phyloP scores from a whole-genome alignment of 2,888 invertebrate genomes.

The Trissoscelio sp. region DNA sequence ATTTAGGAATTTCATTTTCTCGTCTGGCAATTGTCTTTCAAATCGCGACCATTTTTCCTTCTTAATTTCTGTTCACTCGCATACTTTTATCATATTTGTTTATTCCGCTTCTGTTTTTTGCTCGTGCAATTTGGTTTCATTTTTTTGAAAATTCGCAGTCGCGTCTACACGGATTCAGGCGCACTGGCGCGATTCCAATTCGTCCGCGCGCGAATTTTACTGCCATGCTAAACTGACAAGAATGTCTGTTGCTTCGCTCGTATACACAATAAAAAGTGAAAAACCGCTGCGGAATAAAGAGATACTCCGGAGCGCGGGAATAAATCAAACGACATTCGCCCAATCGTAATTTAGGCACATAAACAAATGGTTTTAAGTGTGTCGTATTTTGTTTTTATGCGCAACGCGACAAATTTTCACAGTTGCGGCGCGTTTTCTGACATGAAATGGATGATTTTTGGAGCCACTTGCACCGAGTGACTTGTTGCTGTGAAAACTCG shows the following conservation, averaged over 20 bases:
- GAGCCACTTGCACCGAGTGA: slow-evolving; percentile 1
- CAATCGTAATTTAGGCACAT: slow-evolving; percentile 55
- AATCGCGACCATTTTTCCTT: not conserved
- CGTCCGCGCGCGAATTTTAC: slow-evolving; percentile 57
- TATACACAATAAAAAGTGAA: slow-evolving; percentile 66
- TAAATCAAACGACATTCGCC: slow-evolving; percentile 50
- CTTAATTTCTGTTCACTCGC: not conserved
- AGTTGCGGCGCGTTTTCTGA: not conserved
- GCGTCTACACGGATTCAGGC: slow-evolving; percentile 7
- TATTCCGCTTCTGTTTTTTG: not conserved
- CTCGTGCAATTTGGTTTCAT: slow-evolving; percentile 13
- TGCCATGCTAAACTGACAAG: slow-evolving; percentile 66
- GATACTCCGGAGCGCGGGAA: slow-evolving; percentile 38
- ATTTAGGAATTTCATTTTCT: slow-evolving; percentile 12
- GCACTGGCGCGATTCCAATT: slow-evolving; percentile 63
- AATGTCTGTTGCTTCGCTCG: slow-evolving; percentile 67
- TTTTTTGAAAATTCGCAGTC: slow-evolving; percentile 39
- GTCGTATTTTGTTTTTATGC: slow-evolving; percentile 36
- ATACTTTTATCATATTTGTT: not conserved
- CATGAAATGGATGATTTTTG: not conserved
- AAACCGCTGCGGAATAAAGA: slow-evolving; percentile 59
- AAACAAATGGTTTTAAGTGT: slow-evolving; percentile 36
- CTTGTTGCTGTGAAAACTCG: slow-evolving; percentile 23
- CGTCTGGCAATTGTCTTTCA: not conserved
- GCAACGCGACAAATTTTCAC: not conserved